A percentile compares a stretch with the other conserved stretches of the same genome.
phyloP scores from a whole-genome alignment of 2,797 vertebrate genomes.

The Ceyx erithaca region DNA sequence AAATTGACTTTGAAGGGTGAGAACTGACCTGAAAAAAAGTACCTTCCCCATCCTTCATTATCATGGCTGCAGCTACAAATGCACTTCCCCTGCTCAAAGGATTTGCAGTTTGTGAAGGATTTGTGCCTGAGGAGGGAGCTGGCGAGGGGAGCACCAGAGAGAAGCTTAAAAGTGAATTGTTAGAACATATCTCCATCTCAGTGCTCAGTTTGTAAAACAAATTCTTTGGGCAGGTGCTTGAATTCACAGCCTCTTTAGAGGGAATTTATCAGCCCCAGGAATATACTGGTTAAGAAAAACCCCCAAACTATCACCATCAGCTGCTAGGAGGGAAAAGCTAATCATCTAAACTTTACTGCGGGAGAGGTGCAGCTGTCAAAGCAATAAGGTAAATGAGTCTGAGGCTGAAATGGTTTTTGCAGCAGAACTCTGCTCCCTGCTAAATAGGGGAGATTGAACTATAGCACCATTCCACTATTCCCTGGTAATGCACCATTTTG shows the following conservation, averaged over 20 bases:
- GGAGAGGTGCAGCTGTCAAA: constrained; percentile 84
- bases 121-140: constrained; percentile 1
- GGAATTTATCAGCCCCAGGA: constrained; percentile 76
- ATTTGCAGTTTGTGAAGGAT: constrained; percentile 12
- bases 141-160: not conserved
- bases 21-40: not conserved
- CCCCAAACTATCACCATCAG: constrained; percentile 69
- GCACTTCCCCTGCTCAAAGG: not conserved
- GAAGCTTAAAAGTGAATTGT: constrained; percentile 67
- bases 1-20: not conserved
- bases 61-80: not conserved
- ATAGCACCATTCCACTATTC: constrained; percentile 79
- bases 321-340: constrained; percentile 77
- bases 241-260: constrained; percentile 79
- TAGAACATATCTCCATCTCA: constrained; percentile 57
- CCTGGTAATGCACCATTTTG: constrained; percentile 82
- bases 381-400: constrained; percentile 85
- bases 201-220: constrained; percentile 66
- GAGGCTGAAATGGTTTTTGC: constrained; percentile 78
- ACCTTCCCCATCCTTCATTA: not conserved
- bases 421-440: constrained; percentile 78
- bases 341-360: constrained; percentile 77
- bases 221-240: constrained; percentile 80
- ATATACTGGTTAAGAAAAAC: constrained; percentile 75
- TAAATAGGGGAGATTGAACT: constrained; percentile 83